These are phyloP conservation scores for Melanotaenia pygmaea DNA, from an alignment of 2,797 vertebrate species.

Conservation along the genomic window DNA sequence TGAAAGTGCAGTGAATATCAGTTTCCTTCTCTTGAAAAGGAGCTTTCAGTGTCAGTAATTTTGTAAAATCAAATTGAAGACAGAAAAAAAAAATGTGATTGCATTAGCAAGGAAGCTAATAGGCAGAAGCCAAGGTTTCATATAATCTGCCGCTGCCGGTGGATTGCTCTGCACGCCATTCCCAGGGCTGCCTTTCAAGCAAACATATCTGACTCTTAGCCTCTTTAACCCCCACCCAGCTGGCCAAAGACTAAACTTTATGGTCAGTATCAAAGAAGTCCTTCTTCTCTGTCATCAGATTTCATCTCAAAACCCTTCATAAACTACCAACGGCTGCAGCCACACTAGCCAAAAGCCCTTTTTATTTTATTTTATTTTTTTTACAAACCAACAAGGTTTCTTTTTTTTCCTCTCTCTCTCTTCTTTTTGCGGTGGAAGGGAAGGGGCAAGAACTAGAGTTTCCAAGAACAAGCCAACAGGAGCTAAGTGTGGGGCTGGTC, in stretches of 20 bases:
- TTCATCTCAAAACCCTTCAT: slow-evolving; percentile 64
- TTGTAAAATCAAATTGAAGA: slow-evolving; percentile 31
- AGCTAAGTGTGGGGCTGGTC: slow-evolving; percentile 63
- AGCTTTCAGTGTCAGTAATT: slow-evolving; percentile 25
- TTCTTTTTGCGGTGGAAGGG: slow-evolving; percentile 36
- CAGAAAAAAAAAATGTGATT: not conserved
- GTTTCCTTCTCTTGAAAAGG: slow-evolving; percentile 16
- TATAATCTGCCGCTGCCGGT: slow-evolving; percentile 45
- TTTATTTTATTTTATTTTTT: slow-evolving; percentile 45
- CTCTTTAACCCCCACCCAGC: slow-evolving; percentile 60
- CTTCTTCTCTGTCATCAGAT: slow-evolving; percentile 74
- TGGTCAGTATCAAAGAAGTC: slow-evolving; percentile 74
- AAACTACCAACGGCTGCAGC: slow-evolving; percentile 54
- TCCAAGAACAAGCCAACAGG: slow-evolving; percentile 64
- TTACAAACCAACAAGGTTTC: slow-evolving; percentile 68
- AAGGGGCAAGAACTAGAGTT: slow-evolving; percentile 53
- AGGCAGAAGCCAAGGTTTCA: slow-evolving; percentile 32
- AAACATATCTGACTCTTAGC: slow-evolving; percentile 70
- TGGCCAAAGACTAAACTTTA: slow-evolving; percentile 46
- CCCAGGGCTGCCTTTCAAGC: slow-evolving; percentile 60
- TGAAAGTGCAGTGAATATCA: slow-evolving; percentile 7
- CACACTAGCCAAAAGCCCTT: slow-evolving; percentile 46
- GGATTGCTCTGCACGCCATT: slow-evolving; percentile 41
- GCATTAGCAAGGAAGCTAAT: slow-evolving; percentile 24
- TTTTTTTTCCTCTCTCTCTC: slow-evolving; percentile 25